phyloP scores from a whole-genome alignment of 1,140 invertebrate genomes.

The Microvelia longipes region DNA sequence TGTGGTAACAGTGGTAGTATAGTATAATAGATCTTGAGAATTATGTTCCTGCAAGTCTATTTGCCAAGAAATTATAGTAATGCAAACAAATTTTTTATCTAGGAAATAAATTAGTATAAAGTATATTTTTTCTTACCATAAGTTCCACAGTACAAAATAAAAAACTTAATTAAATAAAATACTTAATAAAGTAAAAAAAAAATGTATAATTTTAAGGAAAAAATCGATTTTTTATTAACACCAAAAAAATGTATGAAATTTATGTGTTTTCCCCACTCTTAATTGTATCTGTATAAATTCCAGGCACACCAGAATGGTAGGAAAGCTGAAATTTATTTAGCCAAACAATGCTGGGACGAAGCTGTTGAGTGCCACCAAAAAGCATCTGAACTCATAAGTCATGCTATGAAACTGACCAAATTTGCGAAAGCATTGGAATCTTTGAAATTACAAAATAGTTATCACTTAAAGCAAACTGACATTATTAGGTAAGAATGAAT shows the following conservation, averaged over 20 bases:
- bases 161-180: too few species aligned
- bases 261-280: background rate
- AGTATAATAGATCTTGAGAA: too few species aligned
- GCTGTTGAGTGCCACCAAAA: slow-evolving; percentile 44
- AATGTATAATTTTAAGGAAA: too few species aligned
- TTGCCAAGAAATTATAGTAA: too few species aligned
- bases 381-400: slow-evolving; percentile 37
- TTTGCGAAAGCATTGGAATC: slow-evolving; percentile 39
- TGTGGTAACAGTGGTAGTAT: too few species aligned
- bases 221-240: too few species aligned
- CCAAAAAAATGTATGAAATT: background rate
- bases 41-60: too few species aligned
- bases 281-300: background rate
- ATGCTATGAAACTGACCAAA: slow-evolving; percentile 37
- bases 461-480: slow-evolving; percentile 41
- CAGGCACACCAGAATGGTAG: slow-evolving; percentile 48
- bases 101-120: too few species aligned
- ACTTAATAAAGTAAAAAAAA: too few species aligned
- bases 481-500: slow-evolving; percentile 20
- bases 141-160: background rate
- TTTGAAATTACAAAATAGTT: slow-evolving; percentile 41
- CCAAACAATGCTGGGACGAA: slow-evolving; percentile 40
- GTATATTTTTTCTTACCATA: background rate
- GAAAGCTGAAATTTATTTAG: slow-evolving; percentile 40
- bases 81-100: too few species aligned